Percentiles rank a stretch among this genome's conserved stretches.
Conservation (phyloP, 2,888 invertebrate genomes). For the Cerastoderma edule region DNA sequence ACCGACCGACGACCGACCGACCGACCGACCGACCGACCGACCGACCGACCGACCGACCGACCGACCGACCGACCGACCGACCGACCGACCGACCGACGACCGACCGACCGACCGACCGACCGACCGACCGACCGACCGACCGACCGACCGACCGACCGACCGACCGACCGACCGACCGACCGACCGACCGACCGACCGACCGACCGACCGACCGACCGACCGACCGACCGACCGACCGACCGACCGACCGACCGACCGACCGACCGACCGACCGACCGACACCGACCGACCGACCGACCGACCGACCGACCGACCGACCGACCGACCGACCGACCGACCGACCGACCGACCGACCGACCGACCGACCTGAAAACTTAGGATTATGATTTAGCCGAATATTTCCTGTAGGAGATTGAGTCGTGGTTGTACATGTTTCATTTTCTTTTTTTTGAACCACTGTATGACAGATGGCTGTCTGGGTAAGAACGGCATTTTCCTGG, state of each 20-base stretch:
- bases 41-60: neutral
- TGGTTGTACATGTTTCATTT: too few species aligned
- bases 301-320: neutral
- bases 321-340: constrained; percentile 1
- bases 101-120: constrained; percentile 1
- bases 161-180: neutral
- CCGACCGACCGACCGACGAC: constrained; percentile 1
- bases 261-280: neutral
- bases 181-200: neutral
- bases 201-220: neutral
- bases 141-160: neutral
- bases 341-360: constrained; percentile 1
- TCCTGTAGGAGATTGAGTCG: too few species aligned
- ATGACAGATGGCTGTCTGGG: too few species aligned
- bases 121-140: constrained; percentile 1
- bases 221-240: neutral
- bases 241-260: neutral
- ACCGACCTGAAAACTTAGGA: too few species aligned
- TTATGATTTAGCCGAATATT: too few species aligned
- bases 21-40: neutral
- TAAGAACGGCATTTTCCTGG: too few species aligned
- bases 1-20: constrained; percentile 1
- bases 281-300: neutral
- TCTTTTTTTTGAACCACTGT: too few species aligned
- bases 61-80: neutral